Percentiles rank a stretch among this genome's conserved stretches.
These are phyloP conservation scores for Stictocephala bisonia DNA, from an alignment of 2,888 invertebrate species.

Conservation along the genomic window DNA sequence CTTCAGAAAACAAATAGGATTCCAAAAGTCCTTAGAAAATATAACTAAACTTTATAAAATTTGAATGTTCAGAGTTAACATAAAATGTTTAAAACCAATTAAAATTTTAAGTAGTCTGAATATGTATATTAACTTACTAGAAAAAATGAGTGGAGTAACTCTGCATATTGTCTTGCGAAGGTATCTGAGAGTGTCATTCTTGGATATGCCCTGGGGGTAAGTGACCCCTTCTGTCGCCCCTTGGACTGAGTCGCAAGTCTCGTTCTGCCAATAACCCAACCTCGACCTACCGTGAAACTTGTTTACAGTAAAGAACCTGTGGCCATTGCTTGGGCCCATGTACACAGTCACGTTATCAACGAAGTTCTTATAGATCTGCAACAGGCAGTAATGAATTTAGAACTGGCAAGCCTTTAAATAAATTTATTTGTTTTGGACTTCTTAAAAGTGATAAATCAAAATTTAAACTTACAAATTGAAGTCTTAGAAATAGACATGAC, in stretches of 20 bases:
- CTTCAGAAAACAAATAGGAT: no score
- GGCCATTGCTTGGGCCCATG: constrained; percentile 70
- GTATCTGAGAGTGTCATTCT: constrained; percentile 70
- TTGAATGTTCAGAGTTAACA: no score
- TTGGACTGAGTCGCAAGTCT: constrained; percentile 70
- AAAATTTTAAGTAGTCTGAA: no score
- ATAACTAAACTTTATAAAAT: no score
- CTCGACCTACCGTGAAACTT: constrained; percentile 69
- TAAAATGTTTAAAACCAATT: not conserved
- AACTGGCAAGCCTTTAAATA: no score
- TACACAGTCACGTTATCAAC: constrained; percentile 73
- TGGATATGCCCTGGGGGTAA: constrained; percentile 70
- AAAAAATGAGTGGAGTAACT: constrained; percentile 69
- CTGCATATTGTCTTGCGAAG: constrained; percentile 78
- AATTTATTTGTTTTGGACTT: no score
- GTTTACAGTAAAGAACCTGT: constrained; percentile 73
- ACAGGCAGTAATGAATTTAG: no score
- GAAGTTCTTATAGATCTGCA: constrained; percentile 73
- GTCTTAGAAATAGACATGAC: no score
- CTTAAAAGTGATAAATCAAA: no score
- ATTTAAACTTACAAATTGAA: no score
- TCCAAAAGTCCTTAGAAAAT: no score
- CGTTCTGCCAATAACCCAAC: constrained; percentile 69
- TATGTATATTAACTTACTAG: no score
- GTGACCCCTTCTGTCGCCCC: constrained; percentile 76